phyloP scores from a whole-genome alignment of 2,113 vertebrate species.

The Numida meleagris region DNA sequence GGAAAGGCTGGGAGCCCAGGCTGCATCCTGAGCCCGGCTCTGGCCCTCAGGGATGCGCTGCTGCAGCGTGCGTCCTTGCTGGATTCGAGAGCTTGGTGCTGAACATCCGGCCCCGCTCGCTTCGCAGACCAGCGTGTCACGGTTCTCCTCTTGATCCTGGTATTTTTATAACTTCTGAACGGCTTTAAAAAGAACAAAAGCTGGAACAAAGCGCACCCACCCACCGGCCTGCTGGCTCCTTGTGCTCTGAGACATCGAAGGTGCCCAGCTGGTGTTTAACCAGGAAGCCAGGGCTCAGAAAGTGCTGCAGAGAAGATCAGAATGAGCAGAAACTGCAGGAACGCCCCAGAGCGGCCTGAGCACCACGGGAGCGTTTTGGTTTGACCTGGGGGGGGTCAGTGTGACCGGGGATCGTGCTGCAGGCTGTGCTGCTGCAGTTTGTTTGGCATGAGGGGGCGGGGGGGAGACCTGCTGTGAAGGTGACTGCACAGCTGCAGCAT shows the following conservation, averaged over 20 bases:
- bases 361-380: neutral
- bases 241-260: neutral
- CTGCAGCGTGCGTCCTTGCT: fast-evolving
- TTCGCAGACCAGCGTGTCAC: neutral
- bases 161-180: constrained; percentile 17
- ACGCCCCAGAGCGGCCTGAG: neutral
- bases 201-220: neutral
- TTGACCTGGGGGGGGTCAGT: neutral
- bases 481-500: neutral
- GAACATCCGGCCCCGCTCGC: neutral
- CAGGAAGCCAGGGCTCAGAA: neutral
- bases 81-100: neutral
- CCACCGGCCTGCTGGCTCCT: neutral
- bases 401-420: too few relatives aligned
- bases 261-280: constrained; percentile 37
- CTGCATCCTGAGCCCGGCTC: neutral
- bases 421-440: too few relatives aligned
- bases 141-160: neutral
- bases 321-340: constrained; percentile 2
- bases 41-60: neutral
- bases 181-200: neutral
- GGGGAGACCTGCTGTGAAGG: neutral
- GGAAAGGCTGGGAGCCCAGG: neutral
- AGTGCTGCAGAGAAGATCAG: constrained; percentile 2
- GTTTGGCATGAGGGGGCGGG: neutral